Base-by-base conservation (phyloP, 2,113 vertebrate species). In the Puntigrus tetrazona region DNA sequence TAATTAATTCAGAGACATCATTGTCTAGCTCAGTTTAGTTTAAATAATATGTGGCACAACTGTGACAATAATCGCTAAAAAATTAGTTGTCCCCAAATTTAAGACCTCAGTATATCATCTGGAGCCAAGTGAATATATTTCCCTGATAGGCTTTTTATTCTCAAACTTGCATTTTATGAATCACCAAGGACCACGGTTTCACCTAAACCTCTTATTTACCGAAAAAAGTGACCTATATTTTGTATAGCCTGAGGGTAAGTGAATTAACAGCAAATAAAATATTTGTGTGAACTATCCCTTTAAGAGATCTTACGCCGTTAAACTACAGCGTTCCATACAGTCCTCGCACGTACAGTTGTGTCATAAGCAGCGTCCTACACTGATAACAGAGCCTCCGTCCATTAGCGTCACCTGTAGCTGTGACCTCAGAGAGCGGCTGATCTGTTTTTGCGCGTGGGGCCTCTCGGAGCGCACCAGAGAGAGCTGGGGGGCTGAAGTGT, bases 401-500 rank as follows among this genome's bases (percentile, higher is more conserved):
- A 34, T 77, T 83, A 79, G 78, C 14, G 57, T 90, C 85, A 91
- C 88, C 86, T 89, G 86, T 82, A 73, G 81, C 83, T 61, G 38
- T 75, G 78, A 85, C 77, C 72, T 84, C 43, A 61, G 34, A 83
- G 84, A 55, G 43, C 25, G 43, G 45, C 82, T 76, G 82, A 85
- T 83, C 84, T 84, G 81, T 57, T 65, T 78, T 50, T 78, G 47
- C 2, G 2, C 11, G 13, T n/a, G 78, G 67, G 69, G 52, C 47
- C 61, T 82, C 81, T 88, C 84, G 27, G 75, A 38, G 87, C 79
- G 82, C 82, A 86, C 63, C 75, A 82, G 63, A 43, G 18, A 84
- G 86, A 84, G 52, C 82, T 86, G 74, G 86, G 87, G 91, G 67
- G 88, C 70, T 5, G 91, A 93, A 93, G 94, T 94, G 93, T 94